Evolutionary conservation across 2,113 vertebrate genomes (phyloP).

Genomic region (Antechinus stuartii): DNA sequence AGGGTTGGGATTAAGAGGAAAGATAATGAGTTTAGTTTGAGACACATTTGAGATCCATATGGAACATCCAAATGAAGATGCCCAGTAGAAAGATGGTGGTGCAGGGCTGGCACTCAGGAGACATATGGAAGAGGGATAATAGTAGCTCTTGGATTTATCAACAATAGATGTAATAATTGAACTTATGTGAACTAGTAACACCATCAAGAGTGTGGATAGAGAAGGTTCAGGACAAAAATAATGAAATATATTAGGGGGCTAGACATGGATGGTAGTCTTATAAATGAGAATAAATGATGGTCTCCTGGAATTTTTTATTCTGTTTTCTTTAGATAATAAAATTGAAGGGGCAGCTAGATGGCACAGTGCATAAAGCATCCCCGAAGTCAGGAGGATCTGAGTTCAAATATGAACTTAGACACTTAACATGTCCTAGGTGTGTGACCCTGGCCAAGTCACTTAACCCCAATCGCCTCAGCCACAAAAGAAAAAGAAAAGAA

Average conservation of each 20-base stretch:
- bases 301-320: neutral
- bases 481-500: no score
- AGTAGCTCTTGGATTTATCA: neutral
- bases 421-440: no score
- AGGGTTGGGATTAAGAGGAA: neutral
- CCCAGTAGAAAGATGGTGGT: neutral
- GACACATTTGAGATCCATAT: neutral
- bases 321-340: neutral
- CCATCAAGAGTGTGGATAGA: neutral
- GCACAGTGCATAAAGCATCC: no score
- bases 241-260: neutral
- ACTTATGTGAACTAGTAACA: neutral
- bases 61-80: neutral
- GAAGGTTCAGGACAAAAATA: neutral
- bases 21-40: neutral
- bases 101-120: neutral
- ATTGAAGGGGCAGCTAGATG: no score
- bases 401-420: no score
- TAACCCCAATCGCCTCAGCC: no score
- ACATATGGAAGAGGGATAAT: neutral
- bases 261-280: neutral
- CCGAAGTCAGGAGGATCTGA: no score
- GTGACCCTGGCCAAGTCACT: no score
- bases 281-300: no score
- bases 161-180: neutral